Conservation (phyloP, 2,888 invertebrate species). For the Agrochola lychnidis region DNA sequence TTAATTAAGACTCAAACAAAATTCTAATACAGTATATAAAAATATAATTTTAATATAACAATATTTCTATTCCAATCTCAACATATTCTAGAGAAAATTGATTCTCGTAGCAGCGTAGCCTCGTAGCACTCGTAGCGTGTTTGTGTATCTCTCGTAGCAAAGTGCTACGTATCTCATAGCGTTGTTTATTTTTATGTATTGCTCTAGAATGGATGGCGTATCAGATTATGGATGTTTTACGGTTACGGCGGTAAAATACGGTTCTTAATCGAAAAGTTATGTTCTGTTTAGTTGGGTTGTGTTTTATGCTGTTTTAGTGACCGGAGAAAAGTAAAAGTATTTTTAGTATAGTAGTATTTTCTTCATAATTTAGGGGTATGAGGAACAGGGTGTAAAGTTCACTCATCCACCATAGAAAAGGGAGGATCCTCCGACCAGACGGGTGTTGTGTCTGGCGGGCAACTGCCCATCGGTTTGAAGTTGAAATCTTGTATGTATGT, state of each 20-base stretch:
- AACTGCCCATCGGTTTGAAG: too few species aligned
- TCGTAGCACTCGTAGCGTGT: constrained; percentile 31
- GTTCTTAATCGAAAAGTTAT: constrained; percentile 41
- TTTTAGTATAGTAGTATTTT: not conserved
- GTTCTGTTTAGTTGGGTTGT: constrained; percentile 41
- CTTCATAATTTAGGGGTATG: too few species aligned
- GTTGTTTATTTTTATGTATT: constrained; percentile 57
- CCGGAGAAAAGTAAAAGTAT: not conserved
- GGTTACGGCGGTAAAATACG: constrained; percentile 43
- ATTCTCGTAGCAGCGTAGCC: constrained; percentile 43
- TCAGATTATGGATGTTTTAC: constrained; percentile 57
- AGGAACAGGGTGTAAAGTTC: too few species aligned
- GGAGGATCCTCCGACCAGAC: too few species aligned
- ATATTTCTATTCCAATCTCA: constrained; percentile 9
- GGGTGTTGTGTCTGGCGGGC: too few species aligned
- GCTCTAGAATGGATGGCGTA: constrained; percentile 44
- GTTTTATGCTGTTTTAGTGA: constrained; percentile 9
- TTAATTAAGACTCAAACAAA: not conserved
- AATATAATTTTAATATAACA: not conserved
- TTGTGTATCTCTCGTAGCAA: constrained; percentile 55
- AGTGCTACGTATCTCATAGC: constrained; percentile 44
- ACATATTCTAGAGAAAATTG: constrained; percentile 25
- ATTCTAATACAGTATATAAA: not conserved
- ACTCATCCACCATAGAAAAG: too few species aligned
- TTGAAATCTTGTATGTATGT: too few species aligned